A percentile compares a stretch with the other conserved stretches of the same genome.
phyloP scores from a whole-genome alignment of 2,888 invertebrate genomes.

The Torymus auratus region DNA sequence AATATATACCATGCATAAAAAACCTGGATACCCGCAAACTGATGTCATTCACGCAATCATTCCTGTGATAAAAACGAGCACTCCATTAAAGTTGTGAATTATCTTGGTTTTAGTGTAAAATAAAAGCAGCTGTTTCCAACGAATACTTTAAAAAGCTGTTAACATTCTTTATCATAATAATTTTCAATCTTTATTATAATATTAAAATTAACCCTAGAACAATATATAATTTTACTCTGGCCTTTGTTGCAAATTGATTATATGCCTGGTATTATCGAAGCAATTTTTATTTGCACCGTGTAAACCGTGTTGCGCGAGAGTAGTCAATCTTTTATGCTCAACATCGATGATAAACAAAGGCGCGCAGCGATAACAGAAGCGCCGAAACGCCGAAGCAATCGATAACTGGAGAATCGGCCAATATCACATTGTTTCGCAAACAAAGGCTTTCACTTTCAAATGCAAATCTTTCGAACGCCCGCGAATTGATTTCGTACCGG shows the following conservation, averaged over 20 bases:
- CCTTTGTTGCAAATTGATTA: neutral
- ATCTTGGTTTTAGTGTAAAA: neutral
- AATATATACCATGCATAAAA: too few relatives aligned
- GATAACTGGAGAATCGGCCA: conserved; percentile 4
- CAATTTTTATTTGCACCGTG: neutral
- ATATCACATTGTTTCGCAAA: conserved; percentile 38
- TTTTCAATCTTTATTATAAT: too few relatives aligned
- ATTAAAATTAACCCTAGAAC: too few relatives aligned
- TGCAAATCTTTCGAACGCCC: conserved; percentile 18
- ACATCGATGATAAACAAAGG: conserved; percentile 27
- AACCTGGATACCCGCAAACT: too few relatives aligned
- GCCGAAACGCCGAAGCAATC: conserved; percentile 5
- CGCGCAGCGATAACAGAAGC: neutral
- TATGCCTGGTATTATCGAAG: neutral
- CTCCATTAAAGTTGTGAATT: too few relatives aligned
- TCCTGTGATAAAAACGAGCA: too few relatives aligned
- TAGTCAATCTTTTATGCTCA: conserved; percentile 32
- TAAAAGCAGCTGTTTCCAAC: too few relatives aligned
- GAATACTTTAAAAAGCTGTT: too few relatives aligned
- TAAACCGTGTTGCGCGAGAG: neutral
- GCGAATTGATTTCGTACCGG: neutral
- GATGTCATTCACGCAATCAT: too few relatives aligned
- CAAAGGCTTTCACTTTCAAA: conserved; percentile 32
- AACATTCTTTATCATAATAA: too few relatives aligned
- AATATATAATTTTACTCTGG: neutral